Evolutionary conservation across 1,140 invertebrate genomes (phyloP).

Genomic region (Drosophila gunungcola): DNA sequence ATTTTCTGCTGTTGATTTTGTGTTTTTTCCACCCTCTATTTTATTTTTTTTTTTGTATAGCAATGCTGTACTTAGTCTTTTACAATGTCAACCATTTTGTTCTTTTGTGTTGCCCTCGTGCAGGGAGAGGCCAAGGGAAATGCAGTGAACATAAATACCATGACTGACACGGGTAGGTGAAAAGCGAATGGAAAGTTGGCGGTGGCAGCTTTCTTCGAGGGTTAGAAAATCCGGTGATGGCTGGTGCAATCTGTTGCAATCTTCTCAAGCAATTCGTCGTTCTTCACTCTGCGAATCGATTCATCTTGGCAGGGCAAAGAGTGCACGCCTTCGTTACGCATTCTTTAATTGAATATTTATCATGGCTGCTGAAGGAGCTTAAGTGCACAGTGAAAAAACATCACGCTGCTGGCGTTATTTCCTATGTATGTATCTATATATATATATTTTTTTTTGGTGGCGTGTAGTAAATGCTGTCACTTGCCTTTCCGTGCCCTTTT

Average conservation of each 20-base stretch:
- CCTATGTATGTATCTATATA: too few species aligned
- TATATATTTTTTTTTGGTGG: not conserved
- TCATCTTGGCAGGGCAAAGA: slow-evolving; percentile 48
- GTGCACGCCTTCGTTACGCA: slow-evolving; percentile 33
- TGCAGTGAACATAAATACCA: slow-evolving; percentile 46
- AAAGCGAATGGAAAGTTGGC: slow-evolving; percentile 20
- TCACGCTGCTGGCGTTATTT: too few species aligned
- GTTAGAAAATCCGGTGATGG: not conserved
- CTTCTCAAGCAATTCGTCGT: slow-evolving; percentile 44
- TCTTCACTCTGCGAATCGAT: slow-evolving; percentile 46
- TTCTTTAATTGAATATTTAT: slow-evolving; percentile 77
- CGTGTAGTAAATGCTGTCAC: not conserved
- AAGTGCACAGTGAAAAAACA: slow-evolving; percentile 2
- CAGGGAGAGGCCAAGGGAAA: slow-evolving; percentile 24
- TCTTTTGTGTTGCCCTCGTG: slow-evolving; percentile 55
- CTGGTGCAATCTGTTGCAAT: slow-evolving; percentile 37
- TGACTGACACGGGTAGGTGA: slow-evolving; percentile 29
- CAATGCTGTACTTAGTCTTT: slow-evolving; percentile 56
- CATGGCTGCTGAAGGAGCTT: slow-evolving; percentile 21
- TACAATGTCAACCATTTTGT: slow-evolving; percentile 78
- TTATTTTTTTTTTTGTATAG: slow-evolving; percentile 26
- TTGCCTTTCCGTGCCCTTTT: not conserved
- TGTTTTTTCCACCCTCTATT: not conserved
- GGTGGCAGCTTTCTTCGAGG: not conserved
- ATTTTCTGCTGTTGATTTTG: not conserved